These are phyloP conservation scores for Chelonus insularis DNA, from an alignment of 1,140 invertebrate species.

Conservation along the genomic window DNA sequence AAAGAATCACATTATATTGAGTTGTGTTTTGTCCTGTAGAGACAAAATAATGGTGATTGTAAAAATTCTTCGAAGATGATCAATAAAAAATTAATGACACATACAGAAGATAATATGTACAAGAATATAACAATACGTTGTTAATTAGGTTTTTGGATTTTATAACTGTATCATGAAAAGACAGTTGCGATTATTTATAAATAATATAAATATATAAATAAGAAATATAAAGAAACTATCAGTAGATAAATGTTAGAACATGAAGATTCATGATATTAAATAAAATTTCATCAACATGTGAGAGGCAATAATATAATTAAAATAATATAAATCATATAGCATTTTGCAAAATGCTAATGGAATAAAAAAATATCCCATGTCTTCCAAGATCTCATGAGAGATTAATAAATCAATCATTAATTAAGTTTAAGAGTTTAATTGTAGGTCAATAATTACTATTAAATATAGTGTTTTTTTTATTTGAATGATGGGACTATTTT, in stretches of 20 bases:
- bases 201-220: neutral
- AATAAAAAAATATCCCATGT: too few species aligned
- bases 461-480: neutral
- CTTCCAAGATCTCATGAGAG: conserved; percentile 37
- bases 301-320: neutral
- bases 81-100: too few species aligned
- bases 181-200: conserved; percentile 7
- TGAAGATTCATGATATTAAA: conserved; percentile 14
- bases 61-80: too few species aligned
- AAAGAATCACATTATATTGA: too few species aligned
- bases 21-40: too few species aligned
- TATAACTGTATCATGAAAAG: conserved; percentile 35
- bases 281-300: conserved; percentile 33
- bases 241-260: conserved; percentile 17
- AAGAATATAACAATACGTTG: conserved; percentile 35
- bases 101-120: conserved; percentile 30
- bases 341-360: conserved; percentile 28
- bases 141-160: conserved; percentile 43
- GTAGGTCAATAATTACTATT: neutral
- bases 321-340: neutral
- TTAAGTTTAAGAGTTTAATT: neutral
- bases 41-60: too few species aligned
- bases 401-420: conserved; percentile 21
- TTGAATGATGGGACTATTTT: neutral
- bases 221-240: conserved; percentile 1